Conservation (phyloP, 2,888 invertebrate genomes). For the Antheraea assamensis region DNA sequence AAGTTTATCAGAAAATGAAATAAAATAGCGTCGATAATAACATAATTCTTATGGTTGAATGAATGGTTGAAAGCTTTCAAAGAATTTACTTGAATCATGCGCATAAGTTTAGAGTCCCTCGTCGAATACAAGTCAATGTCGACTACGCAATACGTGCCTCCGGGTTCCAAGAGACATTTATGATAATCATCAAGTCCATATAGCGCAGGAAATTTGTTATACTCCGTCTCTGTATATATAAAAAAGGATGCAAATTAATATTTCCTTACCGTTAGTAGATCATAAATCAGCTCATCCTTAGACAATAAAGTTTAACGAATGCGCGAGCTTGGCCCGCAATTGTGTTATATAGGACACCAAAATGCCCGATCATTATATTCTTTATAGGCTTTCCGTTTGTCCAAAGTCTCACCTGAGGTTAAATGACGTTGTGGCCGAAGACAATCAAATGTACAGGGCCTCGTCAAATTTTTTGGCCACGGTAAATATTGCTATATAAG, state of each 20-base stretch:
- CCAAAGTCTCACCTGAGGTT: neutral
- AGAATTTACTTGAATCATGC: conserved; percentile 54
- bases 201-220: conserved; percentile 61
- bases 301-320: too few species aligned
- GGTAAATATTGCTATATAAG: too few species aligned
- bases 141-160: conserved; percentile 59
- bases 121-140: conserved; percentile 52
- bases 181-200: conserved; percentile 63
- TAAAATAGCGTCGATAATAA: neutral
- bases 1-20: neutral
- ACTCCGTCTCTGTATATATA: conserved; percentile 57
- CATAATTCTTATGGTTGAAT: neutral
- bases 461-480: too few species aligned
- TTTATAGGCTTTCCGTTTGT: neutral
- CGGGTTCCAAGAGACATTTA: conserved; percentile 50
- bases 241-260: neutral
- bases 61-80: neutral
- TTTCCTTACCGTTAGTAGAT: neutral
- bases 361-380: neutral
- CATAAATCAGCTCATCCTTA: too few species aligned
- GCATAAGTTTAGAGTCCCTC: conserved; percentile 50
- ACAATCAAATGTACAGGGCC: neutral
- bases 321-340: too few species aligned
- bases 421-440: neutral
- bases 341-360: neutral